phyloP scores from a whole-genome alignment of 2,888 invertebrate species.

The Drosophila silvestris region DNA sequence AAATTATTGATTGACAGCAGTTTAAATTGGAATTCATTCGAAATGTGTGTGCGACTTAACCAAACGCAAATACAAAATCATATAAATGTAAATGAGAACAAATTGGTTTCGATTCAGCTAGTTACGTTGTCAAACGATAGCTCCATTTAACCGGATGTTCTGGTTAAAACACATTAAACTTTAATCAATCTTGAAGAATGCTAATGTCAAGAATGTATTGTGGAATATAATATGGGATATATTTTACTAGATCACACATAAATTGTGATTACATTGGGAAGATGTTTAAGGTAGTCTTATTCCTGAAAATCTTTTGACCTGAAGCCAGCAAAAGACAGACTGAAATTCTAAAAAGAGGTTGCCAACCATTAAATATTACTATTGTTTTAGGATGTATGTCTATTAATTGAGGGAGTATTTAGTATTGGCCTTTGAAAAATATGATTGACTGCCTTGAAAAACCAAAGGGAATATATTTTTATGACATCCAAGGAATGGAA shows the following conservation, averaged over 20 bases:
- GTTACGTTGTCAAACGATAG: slow-evolving; percentile 25
- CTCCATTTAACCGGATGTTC: slow-evolving; percentile 11
- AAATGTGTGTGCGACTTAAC: slow-evolving; percentile 1
- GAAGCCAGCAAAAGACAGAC: not conserved
- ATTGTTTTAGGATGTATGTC: not conserved
- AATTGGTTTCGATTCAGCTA: slow-evolving; percentile 44
- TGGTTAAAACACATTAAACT: slow-evolving; percentile 21
- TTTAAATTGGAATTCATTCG: slow-evolving; percentile 26
- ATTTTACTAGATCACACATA: not conserved
- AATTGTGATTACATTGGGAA: not conserved
- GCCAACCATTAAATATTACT: not conserved
- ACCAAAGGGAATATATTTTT: not conserved
- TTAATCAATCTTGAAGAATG: slow-evolving; percentile 26
- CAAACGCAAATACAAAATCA: slow-evolving; percentile 22
- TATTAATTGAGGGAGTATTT: not conserved
- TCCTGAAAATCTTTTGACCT: not conserved
- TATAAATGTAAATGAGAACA: slow-evolving; percentile 52
- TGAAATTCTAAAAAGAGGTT: not conserved
- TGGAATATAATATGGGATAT: not conserved
- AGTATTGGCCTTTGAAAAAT: not conserved
- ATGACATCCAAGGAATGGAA: not conserved
- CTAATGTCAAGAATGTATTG: not conserved
- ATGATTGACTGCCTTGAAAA: not conserved
- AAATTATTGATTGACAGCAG: slow-evolving; percentile 50
- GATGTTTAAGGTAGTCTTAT: not conserved